Base-by-base conservation (phyloP, 2,113 vertebrate genomes). In the Prietella phreatophila region DNA sequence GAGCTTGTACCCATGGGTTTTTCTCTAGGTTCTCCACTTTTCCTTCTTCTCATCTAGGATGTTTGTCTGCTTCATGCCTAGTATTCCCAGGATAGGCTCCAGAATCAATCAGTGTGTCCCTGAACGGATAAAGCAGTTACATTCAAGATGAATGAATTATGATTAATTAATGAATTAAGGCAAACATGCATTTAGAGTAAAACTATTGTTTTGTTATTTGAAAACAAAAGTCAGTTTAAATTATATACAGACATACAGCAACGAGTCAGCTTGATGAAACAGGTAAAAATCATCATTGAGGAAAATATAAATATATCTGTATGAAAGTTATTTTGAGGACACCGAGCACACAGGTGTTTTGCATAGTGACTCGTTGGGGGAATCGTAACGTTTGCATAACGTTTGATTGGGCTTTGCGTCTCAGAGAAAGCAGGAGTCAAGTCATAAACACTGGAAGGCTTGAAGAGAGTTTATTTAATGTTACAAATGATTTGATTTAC, bases 301-400 rank as follows among this genome's bases (percentile, higher is more conserved):
- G 53, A 30, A 81, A 79, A 78, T 36, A 22, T 76, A 47, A 76
- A 53, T 14, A 8, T 33, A 61, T 47, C 5, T 61, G 30, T 42
- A 11, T 65, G 11, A 65, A 61, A 42, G 30, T 61, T 50, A 14
- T 83, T 87, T 75, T 83, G 79, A 83, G 82, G 53, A 39, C 53
- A 15, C 65, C 7, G 30, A 82, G 53, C 53, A n/a, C 25, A 25
- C 42, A 81, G n/a, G 61, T 71, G 33, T 58, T 60, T 71, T 60
- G 79, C 85, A 86, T 39, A 67, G 63, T 87, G 86, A 19, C 22
- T 36, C 50, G 33, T 33, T 83, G 36, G 36, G 75, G 27, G 15
- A 67, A 75, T 83, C 39, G 20, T 30, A 73, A 10, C 7, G 0
- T 82, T 87, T 87, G 86, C 86, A 82, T 87, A 69, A 71, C 75